Evolutionary conservation across 2,797 vertebrate genomes (phyloP).

Genomic region (Sebastes nivosus): DNA sequence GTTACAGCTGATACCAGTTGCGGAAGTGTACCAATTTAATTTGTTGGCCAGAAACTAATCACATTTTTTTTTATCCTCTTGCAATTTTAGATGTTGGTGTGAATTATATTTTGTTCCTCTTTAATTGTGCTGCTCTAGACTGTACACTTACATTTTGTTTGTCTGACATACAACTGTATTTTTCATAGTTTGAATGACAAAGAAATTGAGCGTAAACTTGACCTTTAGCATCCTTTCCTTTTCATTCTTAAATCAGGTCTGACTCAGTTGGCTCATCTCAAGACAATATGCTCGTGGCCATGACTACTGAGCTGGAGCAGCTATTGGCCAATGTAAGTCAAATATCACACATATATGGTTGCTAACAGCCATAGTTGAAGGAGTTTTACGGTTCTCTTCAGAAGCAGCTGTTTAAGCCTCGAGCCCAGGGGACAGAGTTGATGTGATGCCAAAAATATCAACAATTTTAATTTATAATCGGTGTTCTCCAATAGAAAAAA

Average conservation of each 20-base stretch:
- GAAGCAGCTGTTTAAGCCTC: neutral
- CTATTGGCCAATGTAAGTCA: constrained; percentile 89
- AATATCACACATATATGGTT: neutral
- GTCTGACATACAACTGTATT: neutral
- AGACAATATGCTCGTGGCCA: constrained; percentile 93
- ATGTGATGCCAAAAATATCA: neutral
- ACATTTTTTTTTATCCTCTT: neutral
- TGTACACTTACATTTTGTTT: neutral
- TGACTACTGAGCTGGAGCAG: constrained; percentile 95
- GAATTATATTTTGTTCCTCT: neutral
- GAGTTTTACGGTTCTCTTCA: neutral
- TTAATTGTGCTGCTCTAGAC: neutral
- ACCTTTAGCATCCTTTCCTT: neutral
- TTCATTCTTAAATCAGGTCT: constrained; percentile 76
- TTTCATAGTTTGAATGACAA: neutral
- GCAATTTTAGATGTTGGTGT: neutral
- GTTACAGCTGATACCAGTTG: no score
- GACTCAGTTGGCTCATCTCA: constrained; percentile 91
- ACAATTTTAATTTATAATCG: neutral
- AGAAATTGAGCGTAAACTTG: neutral
- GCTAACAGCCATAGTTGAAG: neutral
- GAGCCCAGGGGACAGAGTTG: neutral
- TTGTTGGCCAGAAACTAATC: neutral
- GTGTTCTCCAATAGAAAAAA: neutral
- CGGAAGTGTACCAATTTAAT: neutral